Percentiles rank a stretch among this genome's conserved stretches.
Evolutionary conservation across 2,888 invertebrate species (phyloP).

Genomic region (Arrhopalites spinosus): DNA sequence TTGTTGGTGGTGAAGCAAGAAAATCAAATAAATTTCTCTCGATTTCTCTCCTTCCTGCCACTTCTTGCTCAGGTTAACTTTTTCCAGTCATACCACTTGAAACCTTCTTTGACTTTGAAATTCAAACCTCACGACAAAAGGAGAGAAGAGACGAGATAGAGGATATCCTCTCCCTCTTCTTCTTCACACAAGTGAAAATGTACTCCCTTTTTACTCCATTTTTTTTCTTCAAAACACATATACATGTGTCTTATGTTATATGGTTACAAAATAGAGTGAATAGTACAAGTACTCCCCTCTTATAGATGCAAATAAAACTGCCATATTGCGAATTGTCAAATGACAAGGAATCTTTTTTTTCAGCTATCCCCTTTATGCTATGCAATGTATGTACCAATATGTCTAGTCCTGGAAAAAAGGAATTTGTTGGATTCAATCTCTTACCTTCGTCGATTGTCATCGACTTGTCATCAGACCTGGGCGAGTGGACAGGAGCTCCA

Average conservation of each 20-base stretch:
- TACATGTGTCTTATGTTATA: too few species aligned
- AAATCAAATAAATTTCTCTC: constrained; percentile 56
- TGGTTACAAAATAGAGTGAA: too few species aligned
- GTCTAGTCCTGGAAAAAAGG: too few species aligned
- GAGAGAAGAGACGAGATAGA: neutral
- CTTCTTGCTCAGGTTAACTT: constrained; percentile 31
- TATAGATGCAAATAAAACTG: too few species aligned
- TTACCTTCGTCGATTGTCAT: constrained; percentile 56
- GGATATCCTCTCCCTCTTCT: neutral
- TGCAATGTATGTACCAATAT: too few species aligned
- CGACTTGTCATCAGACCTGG: constrained; percentile 51
- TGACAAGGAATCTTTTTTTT: too few species aligned
- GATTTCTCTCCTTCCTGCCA: constrained; percentile 52
- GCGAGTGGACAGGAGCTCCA: constrained; percentile 40
- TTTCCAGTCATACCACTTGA: constrained; percentile 16
- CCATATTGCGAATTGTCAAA: too few species aligned
- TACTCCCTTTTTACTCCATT: neutral
- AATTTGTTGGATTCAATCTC: constrained; percentile 36
- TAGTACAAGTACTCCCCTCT: too few species aligned
- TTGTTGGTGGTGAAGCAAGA: constrained; percentile 47
- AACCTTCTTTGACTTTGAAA: constrained; percentile 4
- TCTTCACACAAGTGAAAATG: neutral
- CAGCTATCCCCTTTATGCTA: too few species aligned
- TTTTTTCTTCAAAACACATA: neutral
- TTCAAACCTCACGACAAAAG: neutral